These are phyloP conservation scores for Rhodinocichla rosea DNA, from an alignment of 2,113 vertebrate genomes.

Conservation along the genomic window DNA sequence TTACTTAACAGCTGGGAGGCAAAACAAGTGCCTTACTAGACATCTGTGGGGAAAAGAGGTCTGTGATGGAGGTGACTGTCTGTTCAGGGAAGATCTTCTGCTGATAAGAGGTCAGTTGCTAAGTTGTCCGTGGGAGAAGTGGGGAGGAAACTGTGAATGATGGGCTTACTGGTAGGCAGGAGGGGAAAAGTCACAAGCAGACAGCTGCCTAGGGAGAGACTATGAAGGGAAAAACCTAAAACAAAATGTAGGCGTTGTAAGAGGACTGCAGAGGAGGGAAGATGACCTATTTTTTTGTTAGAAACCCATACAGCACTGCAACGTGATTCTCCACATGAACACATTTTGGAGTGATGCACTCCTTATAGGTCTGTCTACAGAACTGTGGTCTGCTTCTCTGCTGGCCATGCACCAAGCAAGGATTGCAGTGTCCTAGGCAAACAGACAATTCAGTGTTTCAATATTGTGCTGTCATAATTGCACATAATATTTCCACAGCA, in stretches of 20 bases:
- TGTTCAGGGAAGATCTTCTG: not conserved
- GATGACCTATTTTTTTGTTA: not conserved
- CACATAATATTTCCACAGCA: not conserved
- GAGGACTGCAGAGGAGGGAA: not conserved
- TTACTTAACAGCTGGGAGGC: not conserved
- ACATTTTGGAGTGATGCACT: not conserved
- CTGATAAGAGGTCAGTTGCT: not conserved
- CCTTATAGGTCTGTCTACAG: not conserved
- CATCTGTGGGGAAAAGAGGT: not conserved
- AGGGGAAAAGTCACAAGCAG: not conserved
- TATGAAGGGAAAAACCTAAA: not conserved
- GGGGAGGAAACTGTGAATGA: not conserved
- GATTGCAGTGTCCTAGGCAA: not conserved
- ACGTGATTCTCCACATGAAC: not conserved
- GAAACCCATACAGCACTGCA: not conserved
- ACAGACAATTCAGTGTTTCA: not conserved
- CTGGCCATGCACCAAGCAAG: not conserved
- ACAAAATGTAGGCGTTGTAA: not conserved
- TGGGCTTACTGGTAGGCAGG: not conserved
- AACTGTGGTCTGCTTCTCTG: not conserved
- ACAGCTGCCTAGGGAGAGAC: not conserved
- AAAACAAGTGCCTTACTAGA: not conserved
- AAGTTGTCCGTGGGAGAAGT: not conserved
- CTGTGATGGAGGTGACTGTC: not conserved
- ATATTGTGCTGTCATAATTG: not conserved